phyloP scores from a whole-genome alignment of 2,113 vertebrate species.

The Gymnobelideus leadbeateri region DNA sequence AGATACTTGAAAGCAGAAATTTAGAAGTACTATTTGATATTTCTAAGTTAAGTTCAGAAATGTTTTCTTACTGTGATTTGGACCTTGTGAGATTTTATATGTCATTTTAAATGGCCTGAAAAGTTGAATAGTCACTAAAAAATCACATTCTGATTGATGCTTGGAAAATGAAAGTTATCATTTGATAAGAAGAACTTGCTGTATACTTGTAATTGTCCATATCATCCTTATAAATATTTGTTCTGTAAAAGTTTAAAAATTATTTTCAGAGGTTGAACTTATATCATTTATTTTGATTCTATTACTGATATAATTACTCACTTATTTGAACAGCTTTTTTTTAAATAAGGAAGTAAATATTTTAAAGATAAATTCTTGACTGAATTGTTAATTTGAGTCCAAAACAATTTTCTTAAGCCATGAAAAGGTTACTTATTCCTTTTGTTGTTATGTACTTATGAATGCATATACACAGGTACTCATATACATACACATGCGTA shows the following conservation, averaged over 20 bases:
- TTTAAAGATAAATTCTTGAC: slow-evolving; percentile 20
- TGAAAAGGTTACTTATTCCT: neutral
- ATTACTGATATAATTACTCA: neutral
- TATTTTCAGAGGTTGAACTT: slow-evolving; percentile 7
- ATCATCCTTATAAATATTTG: neutral
- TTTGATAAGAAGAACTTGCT: neutral
- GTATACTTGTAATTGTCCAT: neutral
- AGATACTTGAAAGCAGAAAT: neutral
- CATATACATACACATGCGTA: neutral
- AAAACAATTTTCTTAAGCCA: neutral
- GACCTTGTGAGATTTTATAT: neutral
- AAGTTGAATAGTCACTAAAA: neutral
- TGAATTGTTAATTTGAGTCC: slow-evolving; percentile 25
- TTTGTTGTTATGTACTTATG: neutral
- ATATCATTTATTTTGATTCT: slow-evolving; percentile 2
- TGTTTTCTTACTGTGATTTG: neutral
- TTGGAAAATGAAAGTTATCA: neutral
- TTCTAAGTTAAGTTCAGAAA: neutral
- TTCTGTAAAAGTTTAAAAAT: slow-evolving; percentile 22
- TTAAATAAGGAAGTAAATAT: neutral
- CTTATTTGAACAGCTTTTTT: neutral
- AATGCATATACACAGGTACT: neutral
- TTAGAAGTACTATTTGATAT: neutral
- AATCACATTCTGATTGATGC: neutral
- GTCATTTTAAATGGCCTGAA: neutral